A percentile compares a stretch with the other conserved stretches of the same genome.
These are phyloP conservation scores for Crocuta crocuta DNA, from an alignment of 2,113 vertebrate species.

Conservation along the genomic window DNA sequence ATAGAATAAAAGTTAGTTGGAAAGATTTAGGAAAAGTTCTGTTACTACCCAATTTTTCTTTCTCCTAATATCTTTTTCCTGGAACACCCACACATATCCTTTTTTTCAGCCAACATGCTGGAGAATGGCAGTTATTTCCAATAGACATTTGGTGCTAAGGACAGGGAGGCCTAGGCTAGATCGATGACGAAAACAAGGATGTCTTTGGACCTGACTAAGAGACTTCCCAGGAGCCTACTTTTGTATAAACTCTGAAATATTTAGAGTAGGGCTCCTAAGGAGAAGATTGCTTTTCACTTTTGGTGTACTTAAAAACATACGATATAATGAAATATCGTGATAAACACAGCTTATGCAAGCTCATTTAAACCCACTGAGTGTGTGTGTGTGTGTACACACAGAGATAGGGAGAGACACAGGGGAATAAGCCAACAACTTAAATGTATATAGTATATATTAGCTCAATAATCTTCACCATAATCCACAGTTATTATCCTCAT, in stretches of 20 bases:
- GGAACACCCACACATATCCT: background rate
- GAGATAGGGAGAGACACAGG: fast-evolving
- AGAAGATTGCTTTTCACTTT: background rate
- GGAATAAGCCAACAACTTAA: background rate
- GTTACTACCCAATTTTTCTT: background rate
- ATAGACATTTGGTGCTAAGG: background rate
- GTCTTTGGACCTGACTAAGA: background rate
- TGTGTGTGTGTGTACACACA: background rate
- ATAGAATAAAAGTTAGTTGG: background rate
- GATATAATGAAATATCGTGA: background rate
- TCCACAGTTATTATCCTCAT: fast-evolving
- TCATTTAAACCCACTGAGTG: no score
- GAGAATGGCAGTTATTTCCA: background rate
- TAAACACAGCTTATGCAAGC: background rate
- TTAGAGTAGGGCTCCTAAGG: background rate
- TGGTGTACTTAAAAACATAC: background rate
- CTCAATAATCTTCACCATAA: background rate
- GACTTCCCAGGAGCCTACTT: background rate
- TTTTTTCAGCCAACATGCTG: background rate
- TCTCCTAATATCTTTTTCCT: background rate
- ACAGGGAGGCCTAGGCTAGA: background rate
- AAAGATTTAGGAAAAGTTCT: background rate
- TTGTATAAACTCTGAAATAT: background rate
- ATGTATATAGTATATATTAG: no score
- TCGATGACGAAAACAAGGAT: background rate